Conservation (phyloP, 2,888 invertebrate species). For the Parnassius mnemosyne region DNA sequence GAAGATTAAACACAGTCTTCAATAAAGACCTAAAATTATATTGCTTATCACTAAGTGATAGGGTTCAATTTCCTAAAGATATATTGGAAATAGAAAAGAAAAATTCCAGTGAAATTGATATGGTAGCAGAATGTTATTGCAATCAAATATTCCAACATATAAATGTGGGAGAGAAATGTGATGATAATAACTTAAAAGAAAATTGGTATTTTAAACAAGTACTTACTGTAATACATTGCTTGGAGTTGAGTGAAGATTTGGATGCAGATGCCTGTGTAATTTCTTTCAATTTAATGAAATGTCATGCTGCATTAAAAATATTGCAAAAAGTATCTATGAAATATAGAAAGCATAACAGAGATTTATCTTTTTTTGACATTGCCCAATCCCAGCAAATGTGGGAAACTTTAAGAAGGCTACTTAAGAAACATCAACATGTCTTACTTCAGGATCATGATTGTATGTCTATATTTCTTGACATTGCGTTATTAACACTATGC, state of each 20-base stretch:
- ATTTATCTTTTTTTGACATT: conserved; percentile 35
- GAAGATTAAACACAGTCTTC: conserved; percentile 45
- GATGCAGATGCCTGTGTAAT: conserved; percentile 50
- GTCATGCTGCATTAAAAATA: conserved; percentile 48
- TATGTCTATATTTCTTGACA: conserved; percentile 43
- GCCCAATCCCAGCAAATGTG: conserved; percentile 38
- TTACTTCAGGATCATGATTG: conserved; percentile 40
- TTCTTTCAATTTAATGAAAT: conserved; percentile 52
- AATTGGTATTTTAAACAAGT: conserved; percentile 55
- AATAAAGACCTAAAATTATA: conserved; percentile 50
- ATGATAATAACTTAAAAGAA: conserved; percentile 38
- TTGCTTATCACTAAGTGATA: conserved; percentile 52
- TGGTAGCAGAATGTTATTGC: conserved; percentile 46
- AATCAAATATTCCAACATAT: conserved; percentile 45
- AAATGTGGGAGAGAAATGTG: conserved; percentile 29
- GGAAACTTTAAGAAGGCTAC: conserved; percentile 44
- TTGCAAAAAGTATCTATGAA: conserved; percentile 45
- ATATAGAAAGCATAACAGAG: conserved; percentile 28
- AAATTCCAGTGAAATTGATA: conserved; percentile 52
- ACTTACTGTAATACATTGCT: conserved; percentile 44
- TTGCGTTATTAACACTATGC: conserved; percentile 43
- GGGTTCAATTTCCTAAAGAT: conserved; percentile 46
- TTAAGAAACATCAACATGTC: conserved; percentile 41
- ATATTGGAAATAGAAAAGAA: conserved; percentile 48
- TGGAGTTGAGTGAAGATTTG: conserved; percentile 48